A percentile compares a stretch with the other conserved stretches of the same genome.
These are phyloP conservation scores for Drosophila pectinifera DNA, from an alignment of 1,140 invertebrate species.

Conservation along the genomic window DNA sequence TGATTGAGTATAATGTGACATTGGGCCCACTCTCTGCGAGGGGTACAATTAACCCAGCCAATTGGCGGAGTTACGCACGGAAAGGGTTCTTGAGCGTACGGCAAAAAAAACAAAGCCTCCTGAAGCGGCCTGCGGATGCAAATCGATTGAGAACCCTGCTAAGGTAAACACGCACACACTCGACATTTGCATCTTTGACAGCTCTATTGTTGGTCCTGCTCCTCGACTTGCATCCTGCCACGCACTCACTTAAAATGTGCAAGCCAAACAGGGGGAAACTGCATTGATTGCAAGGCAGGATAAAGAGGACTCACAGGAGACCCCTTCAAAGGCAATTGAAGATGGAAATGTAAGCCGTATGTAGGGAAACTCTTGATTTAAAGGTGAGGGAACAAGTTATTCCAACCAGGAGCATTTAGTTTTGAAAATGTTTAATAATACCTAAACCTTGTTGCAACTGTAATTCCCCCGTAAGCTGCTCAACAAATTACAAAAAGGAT, in stretches of 20 bases:
- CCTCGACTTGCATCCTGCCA: conserved; percentile 61
- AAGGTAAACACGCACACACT: conserved; percentile 25
- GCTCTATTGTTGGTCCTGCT: conserved; percentile 44
- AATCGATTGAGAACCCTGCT: conserved; percentile 47
- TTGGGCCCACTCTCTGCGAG: conserved; percentile 29
- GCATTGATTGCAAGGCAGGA: conserved; percentile 25
- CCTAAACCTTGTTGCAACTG: background rate
- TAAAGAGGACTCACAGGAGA: conserved; percentile 20
- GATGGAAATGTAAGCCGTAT: conserved; percentile 8
- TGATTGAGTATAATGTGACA: conserved; percentile 80
- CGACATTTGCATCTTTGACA: conserved; percentile 66
- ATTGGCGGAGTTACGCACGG: conserved; percentile 12
- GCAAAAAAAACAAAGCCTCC: conserved; percentile 37
- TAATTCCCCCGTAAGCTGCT: background rate
- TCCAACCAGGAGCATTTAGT: too few species aligned
- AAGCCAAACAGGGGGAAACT: conserved; percentile 29
- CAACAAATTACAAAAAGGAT: conserved; percentile 16
- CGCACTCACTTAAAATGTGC: conserved; percentile 55
- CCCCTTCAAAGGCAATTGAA: conserved; percentile 19
- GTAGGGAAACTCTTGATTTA: background rate
- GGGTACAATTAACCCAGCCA: conserved; percentile 45
- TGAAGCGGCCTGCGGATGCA: conserved; percentile 39
- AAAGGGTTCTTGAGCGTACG: conserved; percentile 27
- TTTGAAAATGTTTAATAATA: background rate
- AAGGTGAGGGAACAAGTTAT: background rate